Evolutionary conservation across 2,888 invertebrate species (phyloP), one percentile per base, ranked within the genome.

Genomic region (Plagodis pulveraria): DNA sequence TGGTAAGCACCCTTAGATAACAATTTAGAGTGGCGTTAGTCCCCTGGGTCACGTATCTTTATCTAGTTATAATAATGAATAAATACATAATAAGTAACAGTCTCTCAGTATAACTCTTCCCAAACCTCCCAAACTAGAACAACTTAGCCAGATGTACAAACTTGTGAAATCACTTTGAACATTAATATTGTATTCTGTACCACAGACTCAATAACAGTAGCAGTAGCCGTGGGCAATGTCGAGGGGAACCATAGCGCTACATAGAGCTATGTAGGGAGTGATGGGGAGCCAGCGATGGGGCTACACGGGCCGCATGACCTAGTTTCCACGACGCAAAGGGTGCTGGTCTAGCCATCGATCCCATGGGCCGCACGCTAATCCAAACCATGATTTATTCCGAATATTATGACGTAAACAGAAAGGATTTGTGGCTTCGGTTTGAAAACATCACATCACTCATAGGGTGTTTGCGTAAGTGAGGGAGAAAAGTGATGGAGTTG

Each of bases 261-360:
- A 46, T 41, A 41, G 50, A 36, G 47, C 35, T 45, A 32, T n/a
- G 6, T 35, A 44, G 9, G 36, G 22, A 40, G 53, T 43, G 6
- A 42, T 48, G 42, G 47, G 36, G 22, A 40, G 53, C 43, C 10
- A 42, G 53, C 43, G 6, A 42, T 48, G 42, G 40, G 38, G 47
- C 51, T 22, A 34, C 22, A 22, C 34, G 88, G 87, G 88, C 81
- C 81, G 74, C 77, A 76, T 91, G 91, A 91, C 91, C 91, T 83
- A 91, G 78, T 90, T 91, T 85, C 76, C 70, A 69, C 73, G 66
- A 40, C 10, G 10, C 40, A 10, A 22, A 85, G 84, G 87, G 86
- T 77, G 78, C 80, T 81, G 71, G 78, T 76, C 73, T 74, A 77
- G 67, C 84, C 87, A 91, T 89, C 91, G 91, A 91, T 90, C 89